Evolutionary conservation across 2,888 invertebrate species (phyloP).

Genomic region (Morpho achilles): DNA sequence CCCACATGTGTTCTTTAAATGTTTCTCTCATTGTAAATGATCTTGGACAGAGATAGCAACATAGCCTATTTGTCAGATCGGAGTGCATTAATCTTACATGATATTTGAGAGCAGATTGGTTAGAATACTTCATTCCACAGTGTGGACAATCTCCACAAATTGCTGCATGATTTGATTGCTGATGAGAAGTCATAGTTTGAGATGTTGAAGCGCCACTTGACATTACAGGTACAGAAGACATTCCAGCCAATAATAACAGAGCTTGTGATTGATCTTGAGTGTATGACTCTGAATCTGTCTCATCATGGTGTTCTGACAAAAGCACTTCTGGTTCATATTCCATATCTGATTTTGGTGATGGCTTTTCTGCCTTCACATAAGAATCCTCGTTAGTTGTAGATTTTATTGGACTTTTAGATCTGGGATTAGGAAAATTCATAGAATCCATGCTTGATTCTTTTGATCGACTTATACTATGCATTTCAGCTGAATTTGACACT

Average conservation of each 20-base stretch:
- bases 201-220: conserved; percentile 62
- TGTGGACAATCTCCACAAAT: conserved; percentile 83
- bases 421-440: conserved; percentile 41
- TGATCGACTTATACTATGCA: conserved; percentile 43
- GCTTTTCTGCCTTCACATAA: conserved; percentile 63
- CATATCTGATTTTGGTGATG: conserved; percentile 66
- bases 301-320: conserved; percentile 67
- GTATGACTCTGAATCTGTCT: conserved; percentile 56
- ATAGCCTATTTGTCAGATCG: conserved; percentile 82
- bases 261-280: conserved; percentile 64
- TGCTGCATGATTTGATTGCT: conserved; percentile 71
- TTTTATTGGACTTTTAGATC: conserved; percentile 60
- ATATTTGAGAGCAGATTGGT: conserved; percentile 84
- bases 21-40: conserved; percentile 84
- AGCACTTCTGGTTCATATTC: conserved; percentile 73
- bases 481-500: conserved; percentile 50
- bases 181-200: conserved; percentile 52
- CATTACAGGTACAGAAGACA: conserved; percentile 55
- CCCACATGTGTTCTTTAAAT: conserved; percentile 84
- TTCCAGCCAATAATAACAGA: conserved; percentile 57
- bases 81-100: conserved; percentile 84
- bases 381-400: conserved; percentile 47
- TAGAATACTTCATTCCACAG: conserved; percentile 84
- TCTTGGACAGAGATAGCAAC: conserved; percentile 84
- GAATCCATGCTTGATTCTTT: conserved; percentile 57